Evolutionary conservation across 2,888 invertebrate genomes (phyloP).

Genomic region (Malachius bipustulatus): DNA sequence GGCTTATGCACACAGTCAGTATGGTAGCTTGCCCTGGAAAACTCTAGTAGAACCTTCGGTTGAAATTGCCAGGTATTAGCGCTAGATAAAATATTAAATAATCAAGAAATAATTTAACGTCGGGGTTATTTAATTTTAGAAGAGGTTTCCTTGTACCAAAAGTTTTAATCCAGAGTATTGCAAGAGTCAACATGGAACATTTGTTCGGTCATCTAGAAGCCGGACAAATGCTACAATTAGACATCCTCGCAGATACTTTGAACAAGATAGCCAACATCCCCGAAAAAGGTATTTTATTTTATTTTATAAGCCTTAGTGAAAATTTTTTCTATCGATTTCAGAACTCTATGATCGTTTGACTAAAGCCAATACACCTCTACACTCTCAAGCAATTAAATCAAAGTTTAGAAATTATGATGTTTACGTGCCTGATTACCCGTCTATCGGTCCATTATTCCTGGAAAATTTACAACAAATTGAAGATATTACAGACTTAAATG

Average conservation of each 20-base stretch:
- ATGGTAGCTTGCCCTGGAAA: constrained; percentile 47
- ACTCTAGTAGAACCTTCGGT: constrained; percentile 47
- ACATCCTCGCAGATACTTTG: constrained; percentile 44
- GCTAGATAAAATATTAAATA: no score
- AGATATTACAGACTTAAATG: constrained; percentile 27
- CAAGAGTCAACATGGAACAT: constrained; percentile 31
- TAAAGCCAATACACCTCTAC: not conserved
- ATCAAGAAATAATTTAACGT: no score
- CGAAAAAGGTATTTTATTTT: constrained; percentile 26
- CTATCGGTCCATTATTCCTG: constrained; percentile 28
- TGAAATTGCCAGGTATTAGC: constrained; percentile 41
- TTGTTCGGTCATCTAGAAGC: constrained; percentile 37
- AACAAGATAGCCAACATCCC: constrained; percentile 40
- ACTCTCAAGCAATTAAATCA: constrained; percentile 22
- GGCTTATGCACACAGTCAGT: constrained; percentile 42
- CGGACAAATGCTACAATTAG: constrained; percentile 38
- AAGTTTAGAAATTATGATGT: constrained; percentile 30
- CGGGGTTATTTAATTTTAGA: no score
- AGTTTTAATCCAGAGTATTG: constrained; percentile 38
- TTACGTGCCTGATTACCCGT: constrained; percentile 29
- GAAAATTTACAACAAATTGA: constrained; percentile 28
- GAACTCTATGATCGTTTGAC: constrained; percentile 2
- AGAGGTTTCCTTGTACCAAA: constrained; percentile 43
- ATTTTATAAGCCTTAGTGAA: constrained; percentile 5
- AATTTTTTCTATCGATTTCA: constrained; percentile 4